A percentile compares a stretch with the other conserved stretches of the same genome.
Evolutionary conservation across 2,797 vertebrate genomes (phyloP).

Genomic region (Tapera naevia): DNA sequence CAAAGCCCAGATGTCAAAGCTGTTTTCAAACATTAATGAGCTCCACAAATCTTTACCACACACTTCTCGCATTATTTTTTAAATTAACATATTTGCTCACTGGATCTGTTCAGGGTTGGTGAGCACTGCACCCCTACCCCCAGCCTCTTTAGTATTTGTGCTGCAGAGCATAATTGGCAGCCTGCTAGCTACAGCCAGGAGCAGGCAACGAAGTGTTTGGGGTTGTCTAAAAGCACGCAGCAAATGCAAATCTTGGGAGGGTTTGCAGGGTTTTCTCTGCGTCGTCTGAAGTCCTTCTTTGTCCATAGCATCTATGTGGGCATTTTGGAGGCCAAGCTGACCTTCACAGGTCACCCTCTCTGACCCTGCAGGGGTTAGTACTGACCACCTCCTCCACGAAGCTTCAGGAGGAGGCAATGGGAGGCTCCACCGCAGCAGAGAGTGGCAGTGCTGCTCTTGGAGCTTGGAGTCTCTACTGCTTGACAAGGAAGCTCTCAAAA

Average conservation of each 20-base stretch:
- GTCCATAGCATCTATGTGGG: not conserved
- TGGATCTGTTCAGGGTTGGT: not conserved
- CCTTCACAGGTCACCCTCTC: not conserved
- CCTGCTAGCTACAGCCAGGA: not conserved
- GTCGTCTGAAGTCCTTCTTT: not conserved
- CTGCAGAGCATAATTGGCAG: not conserved
- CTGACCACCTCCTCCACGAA: not conserved
- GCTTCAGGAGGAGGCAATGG: too few species aligned
- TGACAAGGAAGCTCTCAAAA: not conserved
- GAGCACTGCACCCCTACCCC: not conserved
- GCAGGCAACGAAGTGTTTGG: not conserved
- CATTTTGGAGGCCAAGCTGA: not conserved
- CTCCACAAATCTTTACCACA: not conserved
- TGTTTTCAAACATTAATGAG: conserved; percentile 6
- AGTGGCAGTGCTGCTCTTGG: not conserved
- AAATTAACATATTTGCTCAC: not conserved
- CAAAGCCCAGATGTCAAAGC: not conserved
- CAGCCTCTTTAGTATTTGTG: not conserved
- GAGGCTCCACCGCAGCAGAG: not conserved
- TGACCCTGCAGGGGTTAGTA: not conserved
- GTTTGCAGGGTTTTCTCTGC: not conserved
- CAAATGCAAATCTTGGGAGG: not conserved
- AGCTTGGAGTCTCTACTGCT: not conserved
- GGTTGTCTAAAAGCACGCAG: not conserved
- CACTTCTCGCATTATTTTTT: not conserved